Conservation (phyloP, 2,113 vertebrate species). For the Thymallus thymallus region DNA sequence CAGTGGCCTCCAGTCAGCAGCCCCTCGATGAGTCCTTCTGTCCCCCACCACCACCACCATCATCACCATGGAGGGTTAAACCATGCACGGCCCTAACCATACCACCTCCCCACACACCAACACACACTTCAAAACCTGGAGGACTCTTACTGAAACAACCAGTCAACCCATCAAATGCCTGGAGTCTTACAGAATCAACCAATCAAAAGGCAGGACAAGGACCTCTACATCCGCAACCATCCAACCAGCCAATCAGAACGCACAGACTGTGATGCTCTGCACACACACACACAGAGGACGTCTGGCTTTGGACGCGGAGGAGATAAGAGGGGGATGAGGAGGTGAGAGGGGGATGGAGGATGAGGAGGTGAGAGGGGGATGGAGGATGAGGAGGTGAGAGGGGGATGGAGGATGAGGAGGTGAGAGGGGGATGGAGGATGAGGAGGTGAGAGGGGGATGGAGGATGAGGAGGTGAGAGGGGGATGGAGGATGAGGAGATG, state of each 20-base stretch:
- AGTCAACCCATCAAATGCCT: background rate
- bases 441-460: too few species aligned
- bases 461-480: constrained; percentile 14
- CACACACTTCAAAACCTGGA: constrained; percentile 15
- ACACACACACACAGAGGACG: background rate
- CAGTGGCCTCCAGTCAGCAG: constrained; percentile 91
- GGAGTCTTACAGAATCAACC: too few species aligned
- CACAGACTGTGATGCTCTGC: background rate
- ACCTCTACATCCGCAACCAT: too few species aligned
- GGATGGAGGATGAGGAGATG: too few species aligned
- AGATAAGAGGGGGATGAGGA: constrained; percentile 11
- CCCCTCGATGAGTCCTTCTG: constrained; percentile 86
- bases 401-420: too few species aligned
- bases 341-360: too few species aligned
- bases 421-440: too few species aligned
- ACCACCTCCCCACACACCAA: background rate
- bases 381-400: too few species aligned
- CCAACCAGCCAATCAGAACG: background rate
- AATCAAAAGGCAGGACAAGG: too few species aligned
- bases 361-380: too few species aligned
- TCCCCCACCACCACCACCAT: constrained; percentile 34
- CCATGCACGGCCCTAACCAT: constrained; percentile 78
- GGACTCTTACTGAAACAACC: constrained; percentile 7
- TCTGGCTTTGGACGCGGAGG: constrained; percentile 4
- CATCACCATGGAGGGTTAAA: constrained; percentile 77